A percentile compares a stretch with the other conserved stretches of the same genome.
These are phyloP conservation scores for Pterocles burchelli DNA, from an alignment of 2,113 vertebrate genomes.

Conservation along the genomic window DNA sequence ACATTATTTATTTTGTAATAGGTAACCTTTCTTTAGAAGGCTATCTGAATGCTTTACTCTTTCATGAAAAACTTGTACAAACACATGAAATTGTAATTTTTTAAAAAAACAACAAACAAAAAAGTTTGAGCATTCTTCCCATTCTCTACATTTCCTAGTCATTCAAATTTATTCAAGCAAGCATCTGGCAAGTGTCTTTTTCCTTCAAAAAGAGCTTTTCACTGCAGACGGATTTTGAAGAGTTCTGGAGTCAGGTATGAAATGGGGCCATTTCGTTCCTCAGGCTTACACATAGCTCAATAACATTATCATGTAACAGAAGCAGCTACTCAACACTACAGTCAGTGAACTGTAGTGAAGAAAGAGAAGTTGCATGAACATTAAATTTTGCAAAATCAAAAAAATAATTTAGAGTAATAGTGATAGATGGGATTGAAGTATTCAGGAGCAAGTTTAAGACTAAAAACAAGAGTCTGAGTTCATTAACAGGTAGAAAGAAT, in stretches of 20 bases:
- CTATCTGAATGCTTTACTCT: not conserved
- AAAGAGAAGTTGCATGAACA: not conserved
- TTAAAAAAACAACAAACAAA: not conserved
- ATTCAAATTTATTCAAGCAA: not conserved
- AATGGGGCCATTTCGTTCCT: not conserved
- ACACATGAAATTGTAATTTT: not conserved
- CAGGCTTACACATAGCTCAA: not conserved
- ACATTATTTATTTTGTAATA: not conserved
- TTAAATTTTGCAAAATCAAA: not conserved
- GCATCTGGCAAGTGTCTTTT: not conserved
- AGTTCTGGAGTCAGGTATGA: not conserved
- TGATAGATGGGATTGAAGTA: not conserved
- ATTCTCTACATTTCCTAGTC: not conserved
- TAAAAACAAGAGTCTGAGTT: not conserved
- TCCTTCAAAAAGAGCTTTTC: not conserved
- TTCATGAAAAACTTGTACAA: not conserved
- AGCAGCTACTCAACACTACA: conserved; percentile 23
- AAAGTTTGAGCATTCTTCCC: not conserved
- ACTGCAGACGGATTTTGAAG: not conserved
- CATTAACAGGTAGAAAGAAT: not conserved
- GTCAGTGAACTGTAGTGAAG: conserved; percentile 25
- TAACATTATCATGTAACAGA: not conserved
- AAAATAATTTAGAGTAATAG: not conserved
- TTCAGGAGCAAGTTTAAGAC: conserved; percentile 27
- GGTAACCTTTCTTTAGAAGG: not conserved